Conservation (phyloP, 2,113 vertebrate species). For the Bettongia penicillata region DNA sequence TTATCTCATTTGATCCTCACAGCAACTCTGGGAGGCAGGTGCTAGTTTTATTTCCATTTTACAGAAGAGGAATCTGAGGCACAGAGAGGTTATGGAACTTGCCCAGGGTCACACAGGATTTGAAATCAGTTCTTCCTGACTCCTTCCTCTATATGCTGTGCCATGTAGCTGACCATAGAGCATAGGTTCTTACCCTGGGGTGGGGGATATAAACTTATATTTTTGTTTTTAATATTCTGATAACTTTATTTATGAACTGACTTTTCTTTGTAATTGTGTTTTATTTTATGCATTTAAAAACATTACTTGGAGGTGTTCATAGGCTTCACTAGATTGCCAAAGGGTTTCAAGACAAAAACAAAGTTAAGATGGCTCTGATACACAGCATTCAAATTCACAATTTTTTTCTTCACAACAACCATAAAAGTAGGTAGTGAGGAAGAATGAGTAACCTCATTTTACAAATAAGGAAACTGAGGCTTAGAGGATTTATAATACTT, state of each 20-base stretch:
- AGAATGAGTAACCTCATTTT: not conserved
- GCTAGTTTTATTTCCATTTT: not conserved
- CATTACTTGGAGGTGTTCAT: not conserved
- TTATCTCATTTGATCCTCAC: not conserved
- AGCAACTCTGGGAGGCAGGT: not conserved
- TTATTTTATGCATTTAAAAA: not conserved
- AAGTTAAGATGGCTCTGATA: not conserved
- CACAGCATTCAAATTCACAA: not conserved
- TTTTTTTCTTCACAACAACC: not conserved
- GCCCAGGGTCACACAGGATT: not conserved
- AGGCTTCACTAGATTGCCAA: not conserved
- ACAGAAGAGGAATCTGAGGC: not conserved
- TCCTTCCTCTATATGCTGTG: not conserved
- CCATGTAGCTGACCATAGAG: not conserved
- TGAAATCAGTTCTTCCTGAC: not conserved
- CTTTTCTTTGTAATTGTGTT: not conserved
- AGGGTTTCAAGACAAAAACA: not conserved
- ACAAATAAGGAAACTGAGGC: not conserved
- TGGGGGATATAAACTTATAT: not conserved
- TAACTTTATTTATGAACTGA: not conserved
- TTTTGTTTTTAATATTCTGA: not conserved
- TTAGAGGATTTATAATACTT: not conserved
- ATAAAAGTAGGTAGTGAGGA: not conserved
- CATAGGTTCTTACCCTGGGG: not conserved
- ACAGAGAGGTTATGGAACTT: not conserved